Evolutionary conservation across 2,797 vertebrate species (phyloP).

Genomic region (Holocentrus rufus): DNA sequence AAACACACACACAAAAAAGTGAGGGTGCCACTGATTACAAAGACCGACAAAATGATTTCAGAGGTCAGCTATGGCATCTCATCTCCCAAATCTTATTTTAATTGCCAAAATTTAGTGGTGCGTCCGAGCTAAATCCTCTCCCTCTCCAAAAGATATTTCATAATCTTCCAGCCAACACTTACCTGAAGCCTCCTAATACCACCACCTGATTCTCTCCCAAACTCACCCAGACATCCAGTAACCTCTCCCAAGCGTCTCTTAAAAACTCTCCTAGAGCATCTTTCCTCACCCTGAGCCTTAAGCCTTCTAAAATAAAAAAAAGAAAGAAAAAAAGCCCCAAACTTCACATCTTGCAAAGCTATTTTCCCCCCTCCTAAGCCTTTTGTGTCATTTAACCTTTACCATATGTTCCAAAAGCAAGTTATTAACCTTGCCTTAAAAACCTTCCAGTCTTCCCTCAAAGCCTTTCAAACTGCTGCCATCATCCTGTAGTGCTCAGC

Average conservation of each 20-base stretch:
- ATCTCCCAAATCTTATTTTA: too few relatives aligned
- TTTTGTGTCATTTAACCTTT: constrained; percentile 1
- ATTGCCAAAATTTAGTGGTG: too few relatives aligned
- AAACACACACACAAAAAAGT: too few relatives aligned
- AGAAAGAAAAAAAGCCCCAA: neutral
- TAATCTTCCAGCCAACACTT: neutral
- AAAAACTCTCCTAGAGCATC: neutral
- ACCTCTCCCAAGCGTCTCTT: too few relatives aligned
- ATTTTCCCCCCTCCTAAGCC: neutral
- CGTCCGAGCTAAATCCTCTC: neutral
- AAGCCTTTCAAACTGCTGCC: constrained; percentile 1
- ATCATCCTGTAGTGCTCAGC: neutral
- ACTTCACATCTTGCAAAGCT: neutral
- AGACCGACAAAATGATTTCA: too few relatives aligned
- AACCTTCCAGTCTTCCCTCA: neutral
- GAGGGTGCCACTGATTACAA: neutral
- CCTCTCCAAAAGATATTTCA: neutral
- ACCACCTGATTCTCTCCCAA: too few relatives aligned
- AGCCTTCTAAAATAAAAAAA: neutral
- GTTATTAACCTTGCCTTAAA: neutral
- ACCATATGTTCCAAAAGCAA: constrained; percentile 1
- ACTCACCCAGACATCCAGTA: too few relatives aligned
- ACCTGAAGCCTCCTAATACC: neutral
- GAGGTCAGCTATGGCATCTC: too few relatives aligned
- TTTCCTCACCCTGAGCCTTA: neutral